Conservation (phyloP, 2,113 vertebrate genomes). For the Mastomys natalensis region DNA sequence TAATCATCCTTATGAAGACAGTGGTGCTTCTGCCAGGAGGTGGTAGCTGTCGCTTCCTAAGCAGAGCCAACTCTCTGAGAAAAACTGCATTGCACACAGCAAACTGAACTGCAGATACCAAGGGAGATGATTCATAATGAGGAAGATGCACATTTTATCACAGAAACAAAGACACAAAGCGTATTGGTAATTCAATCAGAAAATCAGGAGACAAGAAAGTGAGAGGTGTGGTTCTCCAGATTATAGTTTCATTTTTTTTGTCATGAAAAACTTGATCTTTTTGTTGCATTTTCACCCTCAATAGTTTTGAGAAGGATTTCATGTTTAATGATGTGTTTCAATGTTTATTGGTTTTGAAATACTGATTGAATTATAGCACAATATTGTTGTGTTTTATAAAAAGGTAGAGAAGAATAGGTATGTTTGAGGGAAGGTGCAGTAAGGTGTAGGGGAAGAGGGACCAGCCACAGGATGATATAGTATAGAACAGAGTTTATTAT, state of each 20-base stretch:
- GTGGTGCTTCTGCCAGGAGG: background rate
- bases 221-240: background rate
- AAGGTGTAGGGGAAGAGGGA: too few relatives aligned
- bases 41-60: background rate
- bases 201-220: background rate
- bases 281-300: slow-evolving; percentile 17
- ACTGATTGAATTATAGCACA: background rate
- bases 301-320: background rate
- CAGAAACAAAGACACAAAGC: background rate
- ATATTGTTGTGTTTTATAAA: too few relatives aligned
- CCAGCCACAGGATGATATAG: too few relatives aligned
- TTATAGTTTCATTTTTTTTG: background rate
- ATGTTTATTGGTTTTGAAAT: background rate
- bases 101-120: background rate
- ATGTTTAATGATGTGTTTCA: background rate
- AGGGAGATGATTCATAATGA: background rate
- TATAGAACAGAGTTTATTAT: too few relatives aligned
- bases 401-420: too few relatives aligned
- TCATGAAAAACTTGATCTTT: background rate
- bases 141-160: background rate
- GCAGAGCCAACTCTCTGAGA: background rate
- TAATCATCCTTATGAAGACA: background rate
- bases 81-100: background rate
- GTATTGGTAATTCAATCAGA: background rate
- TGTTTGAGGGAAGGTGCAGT: too few relatives aligned